phyloP scores from a whole-genome alignment of 1,140 invertebrate species.

The Caenorhabditis inopinata region DNA sequence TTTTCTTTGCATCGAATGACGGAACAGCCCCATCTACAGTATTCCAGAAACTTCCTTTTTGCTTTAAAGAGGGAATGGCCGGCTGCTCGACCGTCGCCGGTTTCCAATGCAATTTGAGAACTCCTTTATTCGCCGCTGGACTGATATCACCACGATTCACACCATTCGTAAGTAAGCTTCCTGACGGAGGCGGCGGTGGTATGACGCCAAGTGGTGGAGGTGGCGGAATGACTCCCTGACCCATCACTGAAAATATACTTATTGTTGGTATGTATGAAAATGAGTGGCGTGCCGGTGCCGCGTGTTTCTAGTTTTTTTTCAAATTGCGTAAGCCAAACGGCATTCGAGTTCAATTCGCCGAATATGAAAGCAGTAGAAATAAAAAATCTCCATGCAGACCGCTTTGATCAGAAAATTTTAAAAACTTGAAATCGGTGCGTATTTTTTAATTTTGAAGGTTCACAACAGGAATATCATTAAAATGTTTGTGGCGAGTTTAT shows the following conservation, averaged over 20 bases:
- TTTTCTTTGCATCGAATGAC: constrained; percentile 82
- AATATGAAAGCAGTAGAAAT: no score
- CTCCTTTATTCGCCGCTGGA: constrained; percentile 71
- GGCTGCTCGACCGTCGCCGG: constrained; percentile 81
- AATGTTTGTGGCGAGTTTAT: no score
- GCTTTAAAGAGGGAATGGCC: constrained; percentile 72
- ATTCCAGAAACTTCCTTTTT: constrained; percentile 87
- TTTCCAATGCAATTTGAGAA: constrained; percentile 99
- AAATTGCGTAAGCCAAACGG: no score
- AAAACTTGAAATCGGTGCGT: no score
- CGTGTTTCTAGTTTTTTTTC: no score
- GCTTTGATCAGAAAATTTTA: no score
- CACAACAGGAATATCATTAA: no score
- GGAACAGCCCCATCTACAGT: constrained; percentile 76
- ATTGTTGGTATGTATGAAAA: no score
- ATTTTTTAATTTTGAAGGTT: no score
- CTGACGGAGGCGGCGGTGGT: constrained; percentile 67
- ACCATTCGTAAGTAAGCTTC: constrained; percentile 66
- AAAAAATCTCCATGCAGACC: no score
- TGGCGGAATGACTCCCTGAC: constrained; percentile 55
- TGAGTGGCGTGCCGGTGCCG: no score
- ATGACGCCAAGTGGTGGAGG: constrained; percentile 67
- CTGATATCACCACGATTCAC: constrained; percentile 60
- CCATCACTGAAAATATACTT: constrained; percentile 14
- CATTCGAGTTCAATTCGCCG: no score